Conservation (phyloP, 2,888 invertebrate genomes). For the Tenthredo livida region DNA sequence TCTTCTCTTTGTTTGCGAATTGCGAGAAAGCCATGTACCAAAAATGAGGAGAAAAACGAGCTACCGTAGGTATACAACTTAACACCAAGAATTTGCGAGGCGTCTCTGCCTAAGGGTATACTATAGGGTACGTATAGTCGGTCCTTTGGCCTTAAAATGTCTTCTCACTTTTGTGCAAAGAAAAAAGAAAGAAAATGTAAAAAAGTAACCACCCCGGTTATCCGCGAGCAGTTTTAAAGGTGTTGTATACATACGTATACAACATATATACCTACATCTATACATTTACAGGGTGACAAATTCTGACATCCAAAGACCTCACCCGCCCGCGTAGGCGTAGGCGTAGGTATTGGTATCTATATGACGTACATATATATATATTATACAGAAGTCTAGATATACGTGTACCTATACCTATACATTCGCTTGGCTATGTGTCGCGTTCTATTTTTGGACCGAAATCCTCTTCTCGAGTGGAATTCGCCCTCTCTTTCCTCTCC, state of each 20-base stretch:
- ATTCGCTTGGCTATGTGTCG: background rate
- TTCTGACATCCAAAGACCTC: background rate
- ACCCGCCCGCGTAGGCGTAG: background rate
- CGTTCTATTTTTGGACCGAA: constrained; percentile 45
- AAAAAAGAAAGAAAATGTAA: background rate
- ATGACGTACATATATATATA: background rate
- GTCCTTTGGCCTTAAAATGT: constrained; percentile 38
- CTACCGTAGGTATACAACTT: background rate
- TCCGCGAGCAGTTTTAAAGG: constrained; percentile 13
- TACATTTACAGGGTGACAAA: background rate
- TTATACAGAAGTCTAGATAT: background rate
- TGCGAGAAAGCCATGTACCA: background rate
- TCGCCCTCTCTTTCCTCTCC: constrained; percentile 10
- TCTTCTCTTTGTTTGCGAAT: background rate
- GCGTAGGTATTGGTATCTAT: constrained; percentile 8
- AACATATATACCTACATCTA: too few species aligned
- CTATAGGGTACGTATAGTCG: background rate
- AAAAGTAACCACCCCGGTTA: background rate
- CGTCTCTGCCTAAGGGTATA: constrained; percentile 1
- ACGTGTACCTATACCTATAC: background rate
- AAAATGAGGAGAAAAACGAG: background rate
- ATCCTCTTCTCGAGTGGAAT: constrained; percentile 40
- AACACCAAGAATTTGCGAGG: background rate
- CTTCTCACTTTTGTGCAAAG: constrained; percentile 9
- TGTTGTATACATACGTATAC: background rate